These are phyloP conservation scores for Dipodomys spectabilis DNA, from an alignment of 2,113 vertebrate genomes.

Conservation along the genomic window DNA sequence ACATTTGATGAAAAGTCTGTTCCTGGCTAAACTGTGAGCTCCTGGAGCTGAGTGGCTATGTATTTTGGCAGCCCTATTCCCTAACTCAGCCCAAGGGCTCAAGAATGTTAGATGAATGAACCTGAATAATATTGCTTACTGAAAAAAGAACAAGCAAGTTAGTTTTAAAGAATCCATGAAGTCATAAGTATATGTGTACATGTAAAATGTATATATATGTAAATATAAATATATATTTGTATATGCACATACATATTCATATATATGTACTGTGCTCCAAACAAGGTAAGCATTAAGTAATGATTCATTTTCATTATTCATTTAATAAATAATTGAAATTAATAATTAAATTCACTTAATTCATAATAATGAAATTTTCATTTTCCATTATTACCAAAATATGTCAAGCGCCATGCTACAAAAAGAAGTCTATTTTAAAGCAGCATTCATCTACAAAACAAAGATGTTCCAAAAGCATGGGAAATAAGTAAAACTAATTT, in stretches of 20 bases:
- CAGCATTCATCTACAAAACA: constrained; percentile 22
- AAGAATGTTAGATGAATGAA: constrained; percentile 22
- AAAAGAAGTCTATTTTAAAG: constrained; percentile 27
- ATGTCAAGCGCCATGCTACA: neutral
- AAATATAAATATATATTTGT: too few species aligned
- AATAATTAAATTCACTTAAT: too few species aligned
- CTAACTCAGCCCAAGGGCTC: neutral
- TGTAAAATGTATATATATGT: too few species aligned
- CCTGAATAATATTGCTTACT: neutral
- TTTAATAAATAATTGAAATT: too few species aligned
- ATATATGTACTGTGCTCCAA: neutral
- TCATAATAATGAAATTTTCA: neutral
- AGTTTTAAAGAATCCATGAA: neutral
- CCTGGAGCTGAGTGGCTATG: neutral
- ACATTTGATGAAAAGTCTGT: neutral
- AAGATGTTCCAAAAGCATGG: constrained; percentile 13
- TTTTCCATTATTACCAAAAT: constrained; percentile 27
- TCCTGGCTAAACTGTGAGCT: neutral
- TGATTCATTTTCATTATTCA: too few species aligned
- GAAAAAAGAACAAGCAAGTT: neutral
- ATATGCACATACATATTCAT: neutral
- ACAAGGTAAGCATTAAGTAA: neutral
- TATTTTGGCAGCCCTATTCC: neutral
- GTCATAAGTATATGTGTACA: neutral
- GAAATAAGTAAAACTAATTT: constrained; percentile 36